Evolutionary conservation across 37 sponge, comb jelly and placozoan genomes (phyloP).

Genomic region (Diacarnus erythraeanus): DNA sequence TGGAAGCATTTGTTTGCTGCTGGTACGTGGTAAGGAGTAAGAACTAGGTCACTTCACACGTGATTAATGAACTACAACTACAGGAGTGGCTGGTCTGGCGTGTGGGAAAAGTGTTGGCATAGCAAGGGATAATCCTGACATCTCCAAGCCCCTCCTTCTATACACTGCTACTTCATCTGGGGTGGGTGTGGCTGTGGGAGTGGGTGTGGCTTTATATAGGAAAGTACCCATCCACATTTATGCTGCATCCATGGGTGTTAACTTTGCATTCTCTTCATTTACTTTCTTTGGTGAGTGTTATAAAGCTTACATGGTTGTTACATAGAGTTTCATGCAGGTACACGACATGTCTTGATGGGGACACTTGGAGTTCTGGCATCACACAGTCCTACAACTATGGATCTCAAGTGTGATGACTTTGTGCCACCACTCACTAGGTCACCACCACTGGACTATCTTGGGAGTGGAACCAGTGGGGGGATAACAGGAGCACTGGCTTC

Average conservation of each 20-base stretch:
- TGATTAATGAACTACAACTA: no score
- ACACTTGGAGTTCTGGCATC: not conserved
- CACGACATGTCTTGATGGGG: not conserved
- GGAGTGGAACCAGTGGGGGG: slow-evolving; percentile 55
- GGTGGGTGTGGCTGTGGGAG: slow-evolving; percentile 38
- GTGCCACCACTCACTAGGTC: not conserved
- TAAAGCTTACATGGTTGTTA: not conserved
- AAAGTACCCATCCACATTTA: slow-evolving; percentile 27
- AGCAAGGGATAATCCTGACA: slow-evolving; percentile 31
- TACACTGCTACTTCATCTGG: slow-evolving; percentile 31
- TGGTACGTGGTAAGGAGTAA: no score
- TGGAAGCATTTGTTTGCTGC: slow-evolving; percentile 24
- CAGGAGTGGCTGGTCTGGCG: slow-evolving; percentile 58
- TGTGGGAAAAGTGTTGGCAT: slow-evolving; percentile 22
- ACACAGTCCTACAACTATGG: not conserved
- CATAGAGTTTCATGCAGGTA: no score
- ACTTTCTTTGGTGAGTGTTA: slow-evolving; percentile 39
- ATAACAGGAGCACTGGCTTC: slow-evolving; percentile 35
- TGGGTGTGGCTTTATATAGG: slow-evolving; percentile 42
- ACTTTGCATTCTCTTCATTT: slow-evolving; percentile 51
- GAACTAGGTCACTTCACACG: not conserved
- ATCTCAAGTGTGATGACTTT: not conserved
- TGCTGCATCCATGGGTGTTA: slow-evolving; percentile 59
- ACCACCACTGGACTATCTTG: not conserved
- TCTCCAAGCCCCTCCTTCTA: slow-evolving; percentile 25